Percentiles rank a stretch among this genome's conserved stretches.
Evolutionary conservation across 2,888 invertebrate species (phyloP).

Genomic region (Lomographa bimaculata): DNA sequence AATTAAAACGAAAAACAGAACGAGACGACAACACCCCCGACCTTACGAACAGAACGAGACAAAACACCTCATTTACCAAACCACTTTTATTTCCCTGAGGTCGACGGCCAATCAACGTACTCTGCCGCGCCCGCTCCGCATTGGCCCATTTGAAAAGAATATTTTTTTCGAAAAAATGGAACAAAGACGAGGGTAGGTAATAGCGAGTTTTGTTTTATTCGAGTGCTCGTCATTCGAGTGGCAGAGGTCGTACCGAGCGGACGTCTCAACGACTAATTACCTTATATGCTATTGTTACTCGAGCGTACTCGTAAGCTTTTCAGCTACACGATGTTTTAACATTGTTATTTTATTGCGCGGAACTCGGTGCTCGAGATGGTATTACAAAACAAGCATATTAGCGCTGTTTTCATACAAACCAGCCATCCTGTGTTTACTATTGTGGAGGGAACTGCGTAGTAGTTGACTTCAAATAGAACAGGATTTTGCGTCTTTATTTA

Average conservation of each 20-base stretch:
- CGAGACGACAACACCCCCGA: slow-evolving; percentile 52
- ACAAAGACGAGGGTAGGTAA: slow-evolving; percentile 80
- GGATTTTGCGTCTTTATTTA: slow-evolving; percentile 33
- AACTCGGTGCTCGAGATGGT: slow-evolving; percentile 51
- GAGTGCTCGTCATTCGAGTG: slow-evolving; percentile 78
- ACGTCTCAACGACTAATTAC: slow-evolving; percentile 77
- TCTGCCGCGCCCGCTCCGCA: slow-evolving; percentile 71
- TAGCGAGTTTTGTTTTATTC: slow-evolving; percentile 80
- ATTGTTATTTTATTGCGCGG: slow-evolving; percentile 74
- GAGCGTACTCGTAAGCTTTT: slow-evolving; percentile 57
- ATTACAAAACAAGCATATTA: slow-evolving; percentile 75
- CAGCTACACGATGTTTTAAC: slow-evolving; percentile 69
- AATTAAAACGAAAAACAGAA: slow-evolving; percentile 81
- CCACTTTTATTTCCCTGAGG: slow-evolving; percentile 82
- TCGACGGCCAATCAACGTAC: slow-evolving; percentile 82
- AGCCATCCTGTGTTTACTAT: slow-evolving; percentile 55
- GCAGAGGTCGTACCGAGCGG: slow-evolving; percentile 61
- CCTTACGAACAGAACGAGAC: slow-evolving; percentile 59
- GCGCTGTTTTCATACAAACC: slow-evolving; percentile 62
- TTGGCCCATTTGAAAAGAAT: slow-evolving; percentile 81
- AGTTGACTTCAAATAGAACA: slow-evolving; percentile 42
- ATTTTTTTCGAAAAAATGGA: slow-evolving; percentile 69
- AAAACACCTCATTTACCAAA: slow-evolving; percentile 74
- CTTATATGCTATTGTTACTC: slow-evolving; percentile 69
- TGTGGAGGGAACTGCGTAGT: slow-evolving; percentile 54